These are phyloP conservation scores for Neostethus bicornis DNA, from an alignment of 2,797 vertebrate species.

Conservation along the genomic window DNA sequence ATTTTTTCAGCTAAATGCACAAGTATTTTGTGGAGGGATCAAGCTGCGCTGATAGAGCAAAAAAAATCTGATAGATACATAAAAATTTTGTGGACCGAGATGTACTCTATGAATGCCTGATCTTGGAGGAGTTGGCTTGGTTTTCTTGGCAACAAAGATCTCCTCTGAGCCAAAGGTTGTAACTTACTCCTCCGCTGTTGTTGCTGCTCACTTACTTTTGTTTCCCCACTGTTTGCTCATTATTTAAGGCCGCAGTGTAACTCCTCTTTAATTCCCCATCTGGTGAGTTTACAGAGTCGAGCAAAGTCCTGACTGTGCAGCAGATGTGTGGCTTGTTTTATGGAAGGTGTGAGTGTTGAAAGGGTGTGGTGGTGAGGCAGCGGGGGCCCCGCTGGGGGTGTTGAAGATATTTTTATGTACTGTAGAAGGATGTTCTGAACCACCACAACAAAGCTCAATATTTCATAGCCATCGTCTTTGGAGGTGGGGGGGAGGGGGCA, in stretches of 20 bases:
- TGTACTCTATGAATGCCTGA: neutral
- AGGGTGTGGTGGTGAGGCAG: slow-evolving; percentile 46
- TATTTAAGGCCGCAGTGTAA: slow-evolving; percentile 73
- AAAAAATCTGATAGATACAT: no score
- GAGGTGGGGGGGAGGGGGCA: slow-evolving; percentile 24
- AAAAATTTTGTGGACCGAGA: neutral
- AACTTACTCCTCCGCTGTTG: slow-evolving; percentile 45
- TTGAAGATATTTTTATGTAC: slow-evolving; percentile 75
- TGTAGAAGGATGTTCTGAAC: slow-evolving; percentile 67
- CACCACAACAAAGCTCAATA: slow-evolving; percentile 62
- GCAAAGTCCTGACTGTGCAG: slow-evolving; percentile 78
- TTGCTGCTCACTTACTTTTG: slow-evolving; percentile 66
- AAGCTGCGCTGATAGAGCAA: no score
- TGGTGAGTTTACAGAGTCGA: slow-evolving; percentile 81
- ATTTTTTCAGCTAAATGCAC: neutral
- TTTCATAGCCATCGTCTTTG: slow-evolving; percentile 48
- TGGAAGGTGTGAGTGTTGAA: slow-evolving; percentile 67
- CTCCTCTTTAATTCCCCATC: slow-evolving; percentile 78
- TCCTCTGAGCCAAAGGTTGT: slow-evolving; percentile 47
- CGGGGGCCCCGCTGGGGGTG: slow-evolving; percentile 47
- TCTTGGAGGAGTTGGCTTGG: neutral
- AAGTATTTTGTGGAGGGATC: neutral
- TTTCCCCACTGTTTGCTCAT: slow-evolving; percentile 65
- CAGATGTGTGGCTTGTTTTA: slow-evolving; percentile 82
- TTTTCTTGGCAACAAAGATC: neutral